phyloP scores from a whole-genome alignment of 2,888 invertebrate species.

The Ariolimax columbianus region DNA sequence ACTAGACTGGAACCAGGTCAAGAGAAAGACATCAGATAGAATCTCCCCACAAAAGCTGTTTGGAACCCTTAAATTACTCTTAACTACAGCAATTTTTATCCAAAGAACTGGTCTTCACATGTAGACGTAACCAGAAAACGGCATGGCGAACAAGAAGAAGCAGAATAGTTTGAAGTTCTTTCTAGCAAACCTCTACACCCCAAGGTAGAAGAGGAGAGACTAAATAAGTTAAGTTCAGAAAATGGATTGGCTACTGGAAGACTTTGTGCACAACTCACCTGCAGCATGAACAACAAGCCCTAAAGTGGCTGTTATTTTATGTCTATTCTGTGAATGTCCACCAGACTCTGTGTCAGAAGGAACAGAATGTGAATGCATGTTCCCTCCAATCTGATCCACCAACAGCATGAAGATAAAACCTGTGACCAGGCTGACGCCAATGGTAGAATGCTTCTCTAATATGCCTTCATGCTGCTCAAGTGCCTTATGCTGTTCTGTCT shows the following conservation, averaged over 20 bases:
- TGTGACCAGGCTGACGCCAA: slow-evolving; percentile 94
- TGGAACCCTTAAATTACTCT: no score
- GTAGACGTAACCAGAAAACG: no score
- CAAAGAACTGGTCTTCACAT: no score
- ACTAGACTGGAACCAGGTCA: no score
- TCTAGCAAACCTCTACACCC: no score
- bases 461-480: slow-evolving; percentile 58
- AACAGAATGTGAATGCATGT: slow-evolving; percentile 63
- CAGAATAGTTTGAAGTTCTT: no score
- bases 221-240: no score
- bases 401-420: slow-evolving; percentile 99
- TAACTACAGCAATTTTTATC: no score
- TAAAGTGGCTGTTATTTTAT: slow-evolving; percentile 92
- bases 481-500: background rate
- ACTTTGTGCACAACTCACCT: slow-evolving; percentile 81
- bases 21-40: no score
- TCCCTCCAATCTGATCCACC: slow-evolving; percentile 88
- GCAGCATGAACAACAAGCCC: slow-evolving; percentile 99
- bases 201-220: no score
- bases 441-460: slow-evolving; percentile 86
- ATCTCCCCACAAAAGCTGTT: no score
- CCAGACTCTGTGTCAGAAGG: slow-evolving; percentile 77
- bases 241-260: background rate
- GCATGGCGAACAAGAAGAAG: no score
- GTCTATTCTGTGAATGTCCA: slow-evolving; percentile 70